Evolutionary conservation across 2,113 vertebrate genomes (phyloP).

Genomic region (Tonatia bakeri): DNA sequence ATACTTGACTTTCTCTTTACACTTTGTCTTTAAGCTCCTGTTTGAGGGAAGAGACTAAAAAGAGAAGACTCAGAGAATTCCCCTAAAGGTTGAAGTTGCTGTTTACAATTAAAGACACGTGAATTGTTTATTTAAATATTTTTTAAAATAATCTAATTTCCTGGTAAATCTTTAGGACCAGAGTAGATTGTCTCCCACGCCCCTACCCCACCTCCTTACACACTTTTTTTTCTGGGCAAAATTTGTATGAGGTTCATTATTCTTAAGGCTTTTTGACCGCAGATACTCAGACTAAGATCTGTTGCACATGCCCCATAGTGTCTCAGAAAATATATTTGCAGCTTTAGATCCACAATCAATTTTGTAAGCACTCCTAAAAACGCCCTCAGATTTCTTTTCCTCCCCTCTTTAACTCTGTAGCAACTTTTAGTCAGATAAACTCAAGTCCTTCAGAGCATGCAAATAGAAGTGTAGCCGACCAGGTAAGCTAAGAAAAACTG

Average conservation of each 20-base stretch:
- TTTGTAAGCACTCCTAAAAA: constrained; percentile 24
- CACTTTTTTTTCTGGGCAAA: background rate
- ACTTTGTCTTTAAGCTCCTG: constrained; percentile 38
- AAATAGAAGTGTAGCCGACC: background rate
- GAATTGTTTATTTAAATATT: background rate
- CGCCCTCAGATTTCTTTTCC: background rate
- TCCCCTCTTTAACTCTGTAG: background rate
- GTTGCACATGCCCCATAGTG: background rate
- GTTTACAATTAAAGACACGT: background rate
- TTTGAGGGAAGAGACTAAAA: background rate
- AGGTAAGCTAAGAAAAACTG: background rate
- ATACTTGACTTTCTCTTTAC: constrained; percentile 55
- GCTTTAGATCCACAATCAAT: background rate
- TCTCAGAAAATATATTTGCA: constrained; percentile 40
- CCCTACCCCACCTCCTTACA: background rate
- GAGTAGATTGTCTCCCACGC: background rate
- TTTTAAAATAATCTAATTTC: background rate
- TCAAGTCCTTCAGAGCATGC: background rate
- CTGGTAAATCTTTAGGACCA: background rate
- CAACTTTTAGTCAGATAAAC: constrained; percentile 50
- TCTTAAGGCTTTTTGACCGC: constrained; percentile 12
- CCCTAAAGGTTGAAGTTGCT: background rate
- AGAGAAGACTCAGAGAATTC: background rate
- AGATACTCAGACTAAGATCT: background rate
- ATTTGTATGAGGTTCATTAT: background rate